A percentile compares a stretch with the other conserved stretches of the same genome.
Evolutionary conservation across 2,113 vertebrate genomes (phyloP).

Genomic region (Nesogale talazaci): DNA sequence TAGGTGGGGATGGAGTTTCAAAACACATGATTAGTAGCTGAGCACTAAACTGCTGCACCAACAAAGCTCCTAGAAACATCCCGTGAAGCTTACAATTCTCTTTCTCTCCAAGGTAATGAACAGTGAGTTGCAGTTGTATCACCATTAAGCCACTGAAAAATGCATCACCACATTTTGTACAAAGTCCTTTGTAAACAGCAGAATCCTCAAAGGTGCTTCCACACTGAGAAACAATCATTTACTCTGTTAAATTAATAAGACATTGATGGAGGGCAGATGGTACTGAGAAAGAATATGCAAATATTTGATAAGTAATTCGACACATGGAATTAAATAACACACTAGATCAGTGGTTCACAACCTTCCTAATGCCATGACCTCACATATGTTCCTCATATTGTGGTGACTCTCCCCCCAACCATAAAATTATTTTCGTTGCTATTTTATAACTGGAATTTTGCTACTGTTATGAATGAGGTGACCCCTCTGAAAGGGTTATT

Average conservation of each 20-base stretch:
- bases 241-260: conserved; percentile 69
- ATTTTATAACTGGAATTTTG: too few species aligned
- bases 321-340: conserved; percentile 35
- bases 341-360: too few species aligned
- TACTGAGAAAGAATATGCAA: conserved; percentile 56
- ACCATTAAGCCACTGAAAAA: conserved; percentile 64
- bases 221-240: conserved; percentile 66
- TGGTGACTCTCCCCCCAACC: too few species aligned
- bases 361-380: too few species aligned
- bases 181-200: conserved; percentile 63
- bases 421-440: too few species aligned
- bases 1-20: too few species aligned
- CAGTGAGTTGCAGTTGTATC: conserved; percentile 36
- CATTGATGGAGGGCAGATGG: conserved; percentile 61
- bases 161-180: conserved; percentile 14
- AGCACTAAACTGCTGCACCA: too few species aligned
- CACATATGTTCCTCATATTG: too few species aligned
- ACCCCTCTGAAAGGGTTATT: too few species aligned
- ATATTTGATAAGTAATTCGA: conserved; percentile 60
- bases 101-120: conserved; percentile 56
- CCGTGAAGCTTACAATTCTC: background rate
- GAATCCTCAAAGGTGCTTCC: conserved; percentile 55
- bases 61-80: background rate
- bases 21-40: too few species aligned
- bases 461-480: too few species aligned